A percentile compares a stretch with the other conserved stretches of the same genome.
Evolutionary conservation across 2,888 invertebrate genomes (phyloP).

Genomic region (Tenthredo notha): DNA sequence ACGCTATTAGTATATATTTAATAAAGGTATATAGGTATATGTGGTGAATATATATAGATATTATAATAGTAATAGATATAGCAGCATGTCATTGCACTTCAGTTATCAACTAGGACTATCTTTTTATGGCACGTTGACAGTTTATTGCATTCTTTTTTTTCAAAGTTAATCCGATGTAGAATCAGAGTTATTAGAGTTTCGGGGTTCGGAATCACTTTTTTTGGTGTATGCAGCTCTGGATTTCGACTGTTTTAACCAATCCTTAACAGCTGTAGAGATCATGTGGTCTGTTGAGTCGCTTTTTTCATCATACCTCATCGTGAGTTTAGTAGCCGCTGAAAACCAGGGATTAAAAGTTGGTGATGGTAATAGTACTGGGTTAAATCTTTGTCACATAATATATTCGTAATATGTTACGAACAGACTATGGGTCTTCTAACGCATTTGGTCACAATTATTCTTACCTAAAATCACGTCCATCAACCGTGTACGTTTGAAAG

Average conservation of each 20-base stretch:
- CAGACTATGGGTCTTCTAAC: not conserved
- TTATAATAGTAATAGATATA: no score
- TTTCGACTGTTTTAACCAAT: not conserved
- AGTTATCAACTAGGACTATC: no score
- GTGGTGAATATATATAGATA: no score
- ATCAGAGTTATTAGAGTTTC: not conserved
- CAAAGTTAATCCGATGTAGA: no score
- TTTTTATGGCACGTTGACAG: no score
- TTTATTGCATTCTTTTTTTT: no score
- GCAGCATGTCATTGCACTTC: no score
- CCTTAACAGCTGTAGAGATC: not conserved
- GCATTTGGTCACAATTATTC: not conserved
- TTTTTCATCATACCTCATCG: not conserved
- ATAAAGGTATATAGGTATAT: no score
- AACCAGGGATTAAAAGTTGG: not conserved
- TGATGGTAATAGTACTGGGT: not conserved
- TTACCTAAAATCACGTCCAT: not conserved
- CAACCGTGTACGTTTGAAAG: not conserved
- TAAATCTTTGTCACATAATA: not conserved
- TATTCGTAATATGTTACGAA: not conserved
- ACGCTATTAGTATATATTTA: no score
- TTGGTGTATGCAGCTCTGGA: not conserved
- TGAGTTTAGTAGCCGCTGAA: constrained; percentile 3
- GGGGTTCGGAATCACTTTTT: not conserved
- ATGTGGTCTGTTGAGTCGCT: not conserved